Percentiles rank a stretch among this genome's conserved stretches.
These are phyloP conservation scores for Lasius platythorax DNA, from an alignment of 2,888 invertebrate genomes.

Conservation along the genomic window DNA sequence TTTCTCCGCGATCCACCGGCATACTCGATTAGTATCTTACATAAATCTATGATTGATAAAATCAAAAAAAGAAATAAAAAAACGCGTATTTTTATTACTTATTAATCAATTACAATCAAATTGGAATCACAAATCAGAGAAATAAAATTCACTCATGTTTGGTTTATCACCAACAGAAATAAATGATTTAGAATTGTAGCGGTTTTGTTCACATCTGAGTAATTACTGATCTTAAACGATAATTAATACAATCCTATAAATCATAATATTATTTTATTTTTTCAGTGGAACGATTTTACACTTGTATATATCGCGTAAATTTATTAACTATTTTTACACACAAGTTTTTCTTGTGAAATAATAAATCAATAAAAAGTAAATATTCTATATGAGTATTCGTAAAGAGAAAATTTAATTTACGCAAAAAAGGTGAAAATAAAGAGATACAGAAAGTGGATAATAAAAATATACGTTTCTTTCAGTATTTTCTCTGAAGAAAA, in stretches of 20 bases:
- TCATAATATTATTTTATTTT: background rate
- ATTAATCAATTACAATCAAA: background rate
- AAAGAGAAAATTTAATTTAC: conserved; percentile 30
- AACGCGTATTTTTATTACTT: background rate
- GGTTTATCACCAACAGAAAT: background rate
- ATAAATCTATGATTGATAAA: background rate
- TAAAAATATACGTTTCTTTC: conserved; percentile 13
- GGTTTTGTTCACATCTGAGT: background rate
- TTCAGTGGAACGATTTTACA: background rate
- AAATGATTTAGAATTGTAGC: background rate
- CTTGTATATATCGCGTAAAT: background rate
- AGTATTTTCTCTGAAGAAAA: background rate
- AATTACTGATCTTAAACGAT: background rate
- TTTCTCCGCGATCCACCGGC: conserved; percentile 44
- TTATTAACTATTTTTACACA: background rate
- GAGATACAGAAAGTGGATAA: conserved; percentile 7
- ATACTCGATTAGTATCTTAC: conserved; percentile 28
- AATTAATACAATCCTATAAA: background rate
- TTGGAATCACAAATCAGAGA: background rate
- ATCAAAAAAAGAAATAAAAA: background rate
- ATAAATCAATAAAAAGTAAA: conserved; percentile 9
- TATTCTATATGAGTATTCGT: background rate
- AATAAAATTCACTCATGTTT: background rate
- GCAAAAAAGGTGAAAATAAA: background rate
- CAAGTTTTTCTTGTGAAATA: conserved; percentile 16